Base-by-base conservation (phyloP, 2,888 invertebrate species). In the Clitarchus hookeri region DNA sequence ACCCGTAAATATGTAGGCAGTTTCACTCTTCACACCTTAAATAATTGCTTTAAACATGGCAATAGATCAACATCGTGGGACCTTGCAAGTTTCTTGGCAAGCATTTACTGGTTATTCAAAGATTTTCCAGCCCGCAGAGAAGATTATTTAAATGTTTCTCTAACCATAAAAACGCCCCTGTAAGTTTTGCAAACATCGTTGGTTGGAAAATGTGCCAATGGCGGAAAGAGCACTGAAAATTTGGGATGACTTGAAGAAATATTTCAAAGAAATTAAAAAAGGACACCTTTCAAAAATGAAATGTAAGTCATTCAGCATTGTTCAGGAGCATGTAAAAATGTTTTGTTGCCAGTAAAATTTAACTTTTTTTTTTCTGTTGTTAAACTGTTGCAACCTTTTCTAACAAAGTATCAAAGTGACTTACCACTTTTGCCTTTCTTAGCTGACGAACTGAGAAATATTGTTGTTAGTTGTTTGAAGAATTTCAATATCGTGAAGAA, bases 161-260 rank as follows among this genome's bases (percentile, higher is more conserved):
- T 65, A 65, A 65, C n/a, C n/a, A 65, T 16, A 65, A 65, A 65
- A 65, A 65, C 65, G 6, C 65, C 65, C 23, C 65, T 65, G 19
- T 65, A 65, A 65, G 65, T 19, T 65, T 19, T 65, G 65, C 65
- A 65, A 65, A 65, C 65, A 65, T 65, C 65, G 65, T 65, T 65
- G 65, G 65, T 65, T 65, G 65, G 65, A 65, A 65, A 65, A 65
- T 65, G 65, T 65, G 16, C 65, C 65, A 65, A 16, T 23, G 16
- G 65, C 65, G 6, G 65, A 65, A 65, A 65, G 65, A 65, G 65
- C 65, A 19, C 13, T 65, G 4, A 16, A 65, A 65, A 65, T 65
- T 65, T 65, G 11, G 19, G 65, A 65, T 23, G 65, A 78, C 86
- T 79, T 54, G 44, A 26, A 84, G 79, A 83, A 77, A 85, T 85